phyloP scores from a whole-genome alignment of 2,888 invertebrate species.

The Dasypolia templi region DNA sequence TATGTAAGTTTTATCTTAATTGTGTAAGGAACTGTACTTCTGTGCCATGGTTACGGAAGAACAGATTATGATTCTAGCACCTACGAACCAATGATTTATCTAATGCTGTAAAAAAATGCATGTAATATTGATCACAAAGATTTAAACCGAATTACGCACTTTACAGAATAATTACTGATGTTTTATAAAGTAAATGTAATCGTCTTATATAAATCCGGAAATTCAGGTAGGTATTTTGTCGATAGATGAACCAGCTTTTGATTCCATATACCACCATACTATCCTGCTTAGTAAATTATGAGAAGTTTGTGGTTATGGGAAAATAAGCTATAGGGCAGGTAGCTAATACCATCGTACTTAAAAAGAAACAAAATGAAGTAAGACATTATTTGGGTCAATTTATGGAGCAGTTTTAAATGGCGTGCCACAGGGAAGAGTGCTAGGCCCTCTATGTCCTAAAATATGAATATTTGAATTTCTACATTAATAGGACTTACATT shows the following conservation, averaged over 20 bases:
- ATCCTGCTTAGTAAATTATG: not conserved
- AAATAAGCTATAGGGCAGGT: not conserved
- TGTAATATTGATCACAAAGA: no score
- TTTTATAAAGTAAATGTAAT: not conserved
- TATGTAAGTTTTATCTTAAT: constrained; percentile 63
- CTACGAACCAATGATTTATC: not conserved
- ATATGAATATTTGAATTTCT: not conserved
- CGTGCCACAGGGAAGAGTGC: not conserved
- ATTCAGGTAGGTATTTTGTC: not conserved
- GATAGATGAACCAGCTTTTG: constrained; percentile 11
- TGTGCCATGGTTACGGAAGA: constrained; percentile 30
- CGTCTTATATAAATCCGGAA: not conserved
- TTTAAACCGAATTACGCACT: not conserved
- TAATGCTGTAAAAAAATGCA: no score
- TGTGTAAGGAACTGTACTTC: constrained; percentile 29
- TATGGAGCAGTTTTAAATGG: not conserved
- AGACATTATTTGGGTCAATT: not conserved
- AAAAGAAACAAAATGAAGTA: not conserved
- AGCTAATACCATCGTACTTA: not conserved
- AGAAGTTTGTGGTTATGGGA: not conserved
- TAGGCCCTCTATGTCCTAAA: not conserved
- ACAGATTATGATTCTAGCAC: not conserved
- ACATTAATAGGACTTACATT: not conserved
- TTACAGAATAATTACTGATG: not conserved
- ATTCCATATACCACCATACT: not conserved